These are phyloP conservation scores for Zaprionus vittiger DNA, from an alignment of 1,140 invertebrate species.

Conservation along the genomic window DNA sequence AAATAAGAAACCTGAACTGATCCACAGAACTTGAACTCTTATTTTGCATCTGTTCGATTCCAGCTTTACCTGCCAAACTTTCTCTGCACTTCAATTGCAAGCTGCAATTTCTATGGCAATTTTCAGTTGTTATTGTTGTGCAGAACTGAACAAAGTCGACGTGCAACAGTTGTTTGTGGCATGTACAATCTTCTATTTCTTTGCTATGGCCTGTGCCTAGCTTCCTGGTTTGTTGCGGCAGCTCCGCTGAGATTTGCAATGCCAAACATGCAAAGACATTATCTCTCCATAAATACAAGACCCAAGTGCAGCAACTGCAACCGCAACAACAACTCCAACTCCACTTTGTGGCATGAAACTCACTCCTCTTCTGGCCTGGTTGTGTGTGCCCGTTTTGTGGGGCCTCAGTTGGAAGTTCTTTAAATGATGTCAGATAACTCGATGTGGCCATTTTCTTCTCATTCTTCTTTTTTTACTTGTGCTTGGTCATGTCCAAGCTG, in stretches of 20 bases:
- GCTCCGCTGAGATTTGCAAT: constrained; percentile 63
- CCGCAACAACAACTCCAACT: not conserved
- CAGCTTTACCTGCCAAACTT: not conserved
- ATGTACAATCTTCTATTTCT: constrained; percentile 14
- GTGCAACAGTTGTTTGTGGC: constrained; percentile 34
- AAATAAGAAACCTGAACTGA: no score
- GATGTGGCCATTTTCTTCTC: constrained; percentile 13
- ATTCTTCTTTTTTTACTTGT: not conserved
- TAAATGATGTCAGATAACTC: constrained; percentile 61
- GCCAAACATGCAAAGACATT: constrained; percentile 75
- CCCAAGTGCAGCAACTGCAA: constrained; percentile 22
- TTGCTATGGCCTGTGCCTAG: constrained; percentile 1
- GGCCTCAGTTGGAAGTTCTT: constrained; percentile 34
- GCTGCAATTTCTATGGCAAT: not conserved
- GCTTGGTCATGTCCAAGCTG: constrained; percentile 24
- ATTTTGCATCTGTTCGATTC: not conserved
- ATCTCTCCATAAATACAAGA: constrained; percentile 64
- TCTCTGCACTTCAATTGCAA: not conserved
- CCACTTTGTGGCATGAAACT: not conserved
- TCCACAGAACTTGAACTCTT: not conserved
- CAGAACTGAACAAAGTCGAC: not conserved
- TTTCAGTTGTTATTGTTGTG: not conserved
- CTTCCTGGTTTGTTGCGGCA: constrained; percentile 61
- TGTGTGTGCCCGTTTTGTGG: constrained; percentile 10
- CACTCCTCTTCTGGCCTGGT: constrained; percentile 32